Evolutionary conservation across 2,888 invertebrate genomes (phyloP), one percentile per base, ranked within the genome.

Genomic region (Hyles lineata): DNA sequence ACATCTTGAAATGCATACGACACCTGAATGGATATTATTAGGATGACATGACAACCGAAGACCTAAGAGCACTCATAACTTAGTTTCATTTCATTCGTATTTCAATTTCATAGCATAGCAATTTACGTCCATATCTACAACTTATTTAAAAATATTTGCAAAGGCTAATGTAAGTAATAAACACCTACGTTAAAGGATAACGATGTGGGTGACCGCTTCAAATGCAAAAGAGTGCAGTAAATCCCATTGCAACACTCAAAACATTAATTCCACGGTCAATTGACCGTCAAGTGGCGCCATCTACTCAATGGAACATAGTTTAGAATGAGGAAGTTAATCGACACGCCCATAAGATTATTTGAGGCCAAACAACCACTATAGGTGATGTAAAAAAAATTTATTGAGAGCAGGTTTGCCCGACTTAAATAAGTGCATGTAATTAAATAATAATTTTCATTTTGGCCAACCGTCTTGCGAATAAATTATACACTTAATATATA

Each of bases 111-210:
- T 35, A 35, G 7, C 35, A 9, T 9, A 52, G 17, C 19, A 52
- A 17, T 17, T 0, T 17, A 17, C 19, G 17, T 52, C 17, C 4
- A 52, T 52, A 17, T 52, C 17, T 19, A 52, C 1, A 3, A 52
- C 15, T 52, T 5, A 52, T 19, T 6, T 52, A 15, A 52, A n/a
- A 55, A 19, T 6, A 6, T 55, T 55, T n/a, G 15, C 55, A 55
- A 55, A 55, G 55, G 55, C 55, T n/a, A n/a, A 8, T 55, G n/a
- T 55, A 0, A 55, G n/a, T n/a, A 52, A 52, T 19, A 7, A 55
- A 55, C 55, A 55, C n/a, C n/a, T 55, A 55, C 55, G n/a, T n/a
- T 55, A 55, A 55, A 55, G 55, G 55, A 55, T 55, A 55, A 55
- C n/a, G 55, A n/a, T 55, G 55, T n/a, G 55, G 55, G 55, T 55